A percentile compares a stretch with the other conserved stretches of the same genome.
phyloP scores from a whole-genome alignment of 2,888 invertebrate species.

The Empis livida region DNA sequence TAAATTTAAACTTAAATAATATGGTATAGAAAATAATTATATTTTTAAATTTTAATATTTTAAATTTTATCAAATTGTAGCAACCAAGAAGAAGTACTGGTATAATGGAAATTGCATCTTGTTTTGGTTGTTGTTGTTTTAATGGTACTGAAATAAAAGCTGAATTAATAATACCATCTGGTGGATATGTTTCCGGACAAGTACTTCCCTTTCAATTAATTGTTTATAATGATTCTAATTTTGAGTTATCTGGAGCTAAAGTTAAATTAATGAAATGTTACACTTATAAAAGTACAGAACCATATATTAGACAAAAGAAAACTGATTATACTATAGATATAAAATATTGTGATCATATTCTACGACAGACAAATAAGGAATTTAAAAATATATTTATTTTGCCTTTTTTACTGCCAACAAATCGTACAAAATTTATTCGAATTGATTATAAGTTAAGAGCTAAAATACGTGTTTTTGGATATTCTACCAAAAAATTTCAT shows the following conservation, averaged over 20 bases:
- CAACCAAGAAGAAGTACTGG: constrained; percentile 49
- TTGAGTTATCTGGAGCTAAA: constrained; percentile 48
- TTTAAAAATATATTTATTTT: no score
- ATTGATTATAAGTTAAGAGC: no score
- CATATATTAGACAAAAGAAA: neutral
- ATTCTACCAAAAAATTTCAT: no score
- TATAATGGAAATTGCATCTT: constrained; percentile 56
- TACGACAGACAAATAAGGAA: no score
- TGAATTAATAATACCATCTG: constrained; percentile 49
- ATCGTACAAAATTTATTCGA: no score
- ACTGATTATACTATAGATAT: no score
- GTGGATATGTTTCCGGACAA: constrained; percentile 65
- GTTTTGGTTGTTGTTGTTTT: constrained; percentile 55
- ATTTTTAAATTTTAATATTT: neutral
- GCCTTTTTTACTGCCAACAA: no score
- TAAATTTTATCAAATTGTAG: no score
- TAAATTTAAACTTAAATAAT: constrained; percentile 56
- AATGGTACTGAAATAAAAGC: constrained; percentile 54
- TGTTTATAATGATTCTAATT: constrained; percentile 61
- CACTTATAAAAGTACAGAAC: neutral
- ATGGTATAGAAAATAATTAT: constrained; percentile 35
- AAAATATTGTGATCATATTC: no score
- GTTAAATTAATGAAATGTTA: constrained; percentile 37
- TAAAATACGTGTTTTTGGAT: no score
- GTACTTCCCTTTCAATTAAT: constrained; percentile 52